Conservation (phyloP, 2,113 vertebrate species). For the Cavia aperea region DNA sequence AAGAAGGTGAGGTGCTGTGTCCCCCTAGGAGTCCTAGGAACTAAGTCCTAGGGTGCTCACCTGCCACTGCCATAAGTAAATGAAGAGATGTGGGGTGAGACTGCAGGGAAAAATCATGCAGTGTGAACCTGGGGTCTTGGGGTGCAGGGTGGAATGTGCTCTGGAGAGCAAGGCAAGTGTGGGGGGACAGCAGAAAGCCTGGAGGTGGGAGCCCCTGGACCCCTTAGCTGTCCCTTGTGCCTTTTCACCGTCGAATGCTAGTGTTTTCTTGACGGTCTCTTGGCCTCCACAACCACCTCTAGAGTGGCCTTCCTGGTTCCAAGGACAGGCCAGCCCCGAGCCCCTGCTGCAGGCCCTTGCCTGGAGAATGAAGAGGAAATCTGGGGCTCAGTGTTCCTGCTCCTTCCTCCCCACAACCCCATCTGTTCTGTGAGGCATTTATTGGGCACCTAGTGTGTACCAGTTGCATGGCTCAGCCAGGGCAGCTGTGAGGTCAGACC, state of each 20-base stretch:
- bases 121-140: no score
- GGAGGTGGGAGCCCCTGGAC: not conserved
- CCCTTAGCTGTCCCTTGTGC: not conserved
- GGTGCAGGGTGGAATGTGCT: not conserved
- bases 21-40: not conserved
- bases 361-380: not conserved
- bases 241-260: not conserved
- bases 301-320: not conserved
- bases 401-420: not conserved
- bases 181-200: not conserved
- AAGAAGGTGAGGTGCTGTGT: slow-evolving; percentile 76
- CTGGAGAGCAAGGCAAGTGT: not conserved
- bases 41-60: not conserved
- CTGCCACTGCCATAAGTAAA: accelerated
- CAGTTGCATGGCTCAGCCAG: not conserved
- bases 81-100: accelerated
- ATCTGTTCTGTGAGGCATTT: not conserved
- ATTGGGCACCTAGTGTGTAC: not conserved
- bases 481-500: no score
- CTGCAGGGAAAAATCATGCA: not conserved
- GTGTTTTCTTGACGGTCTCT: not conserved
- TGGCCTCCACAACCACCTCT: not conserved
- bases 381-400: accelerated
- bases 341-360: not conserved
- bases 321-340: not conserved